Evolutionary conservation across 2,797 vertebrate genomes (phyloP), one percentile per base, ranked within the genome.

Genomic region (Cirrhinus mrigala): DNA sequence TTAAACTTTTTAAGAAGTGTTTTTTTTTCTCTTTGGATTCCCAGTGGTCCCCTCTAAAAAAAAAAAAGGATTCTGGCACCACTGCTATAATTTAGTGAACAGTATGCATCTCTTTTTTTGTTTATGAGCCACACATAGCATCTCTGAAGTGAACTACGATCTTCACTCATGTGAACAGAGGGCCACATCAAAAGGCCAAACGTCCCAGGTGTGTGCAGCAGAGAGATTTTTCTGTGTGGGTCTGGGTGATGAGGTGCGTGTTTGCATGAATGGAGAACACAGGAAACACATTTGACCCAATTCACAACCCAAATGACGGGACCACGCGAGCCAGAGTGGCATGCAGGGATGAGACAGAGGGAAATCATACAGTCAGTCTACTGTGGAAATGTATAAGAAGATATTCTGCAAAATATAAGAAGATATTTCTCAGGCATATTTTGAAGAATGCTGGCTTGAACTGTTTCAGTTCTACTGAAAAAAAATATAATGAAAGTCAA

Each of bases 221-320:
- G 40, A 83, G 37, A 56, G 37, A 58, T 58, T 62, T 64, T 60
- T 33, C 48, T 79, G 85, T 46, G 22, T 79, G 75, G 40, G 81
- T 83, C 70, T 83, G 73, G 37, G 27, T 50, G 14, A 64, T 64
- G 60, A 27, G 24, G 60, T 16, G 24, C 14, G 14, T 64, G 24
- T 58, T 82, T 82, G 84, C 56, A 60, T 80, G 80, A 48, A 70
- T 60, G 70, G 48, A 73, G 54, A 86, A 88, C 84, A 84, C 71
- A 71, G 82, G 84, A 75, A 76, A 86, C 86, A 88, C 52, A 73
- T 88, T 87, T 90, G 90, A 90, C 89, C 89, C 79, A 89, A 29
- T 87, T 90, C 86, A 78, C 29, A 18, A 16, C n/a, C 37, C 83
- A 88, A 86, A 82, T 84, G 84, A 79, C 69, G 16, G 60, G 82